A percentile compares a stretch with the other conserved stretches of the same genome.
phyloP scores from a whole-genome alignment of 2,888 invertebrate genomes.

The Scaeva pyrastri region DNA sequence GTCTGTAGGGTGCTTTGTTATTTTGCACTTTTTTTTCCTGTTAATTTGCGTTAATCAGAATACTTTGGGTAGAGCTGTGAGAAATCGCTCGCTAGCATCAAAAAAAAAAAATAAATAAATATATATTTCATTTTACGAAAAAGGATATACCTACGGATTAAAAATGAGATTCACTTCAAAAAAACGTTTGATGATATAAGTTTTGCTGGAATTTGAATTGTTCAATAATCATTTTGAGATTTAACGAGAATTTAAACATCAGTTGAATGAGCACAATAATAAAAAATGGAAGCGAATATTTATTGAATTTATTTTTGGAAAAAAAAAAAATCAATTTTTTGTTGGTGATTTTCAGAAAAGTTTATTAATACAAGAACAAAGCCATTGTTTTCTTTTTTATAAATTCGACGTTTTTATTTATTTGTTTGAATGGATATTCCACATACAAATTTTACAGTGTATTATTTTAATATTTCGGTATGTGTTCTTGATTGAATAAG shows the following conservation, averaged over 20 bases:
- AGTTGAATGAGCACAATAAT: slow-evolving; percentile 1
- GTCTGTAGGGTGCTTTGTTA: slow-evolving; percentile 66
- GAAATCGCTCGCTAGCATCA: slow-evolving; percentile 17
- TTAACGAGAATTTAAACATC: slow-evolving; percentile 13
- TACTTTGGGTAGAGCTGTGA: slow-evolving; percentile 28
- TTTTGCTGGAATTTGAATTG: slow-evolving; percentile 17
- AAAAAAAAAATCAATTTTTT: slow-evolving; percentile 1
- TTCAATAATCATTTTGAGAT: slow-evolving; percentile 4
- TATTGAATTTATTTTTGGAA: neutral
- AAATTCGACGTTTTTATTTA: neutral
- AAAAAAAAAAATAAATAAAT: slow-evolving; percentile 1
- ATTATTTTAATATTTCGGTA: too few relatives aligned
- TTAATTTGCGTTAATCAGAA: slow-evolving; percentile 64
- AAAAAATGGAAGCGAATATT: neutral
- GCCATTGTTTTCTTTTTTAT: neutral
- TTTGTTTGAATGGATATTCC: too few relatives aligned
- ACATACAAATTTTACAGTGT: too few relatives aligned
- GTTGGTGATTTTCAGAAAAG: neutral
- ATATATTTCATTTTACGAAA: slow-evolving; percentile 1
- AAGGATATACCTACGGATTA: slow-evolving; percentile 39
- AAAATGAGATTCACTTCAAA: slow-evolving; percentile 15
- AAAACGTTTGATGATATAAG: slow-evolving; percentile 44
- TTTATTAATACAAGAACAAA: neutral
- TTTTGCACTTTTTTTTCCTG: slow-evolving; percentile 23
- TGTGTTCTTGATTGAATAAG: too few relatives aligned